Base-by-base conservation (phyloP, 2,113 vertebrate genomes). In the Corythoichthys haematopterus region DNA sequence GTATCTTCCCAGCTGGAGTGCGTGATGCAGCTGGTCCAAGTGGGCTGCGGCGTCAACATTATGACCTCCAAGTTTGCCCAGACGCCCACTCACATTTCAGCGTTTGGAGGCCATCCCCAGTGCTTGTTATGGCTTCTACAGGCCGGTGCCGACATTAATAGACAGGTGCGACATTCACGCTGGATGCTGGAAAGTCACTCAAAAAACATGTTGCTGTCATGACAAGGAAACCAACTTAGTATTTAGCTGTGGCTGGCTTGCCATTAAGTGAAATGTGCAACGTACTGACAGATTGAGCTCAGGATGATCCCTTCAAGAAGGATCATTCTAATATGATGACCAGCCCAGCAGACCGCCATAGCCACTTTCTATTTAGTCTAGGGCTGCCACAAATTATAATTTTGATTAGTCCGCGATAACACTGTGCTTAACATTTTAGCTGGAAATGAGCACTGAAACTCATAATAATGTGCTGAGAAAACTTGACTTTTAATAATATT, bases 71-170 rank as follows among this genome's bases (percentile, higher is more conserved):
- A 95, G 53, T 98, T 97, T 80, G 95, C 97, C 46, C 97, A 99
- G 93, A 99, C 97, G 16, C 97, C 97, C 59, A 95, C 93, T 86
- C 97, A 99, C 85, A 96, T 96, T 61, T 96, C 96, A 60, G 97
- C 97, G 48, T 98, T 99, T 68, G 97, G 97, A 85, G 97, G 96
- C 72, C 96, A 99, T 90, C 97, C 96, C 66, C 93, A 94, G 72
- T 98, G 97, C 88, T 91, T 98, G 84, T 83, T 95, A 81, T 99
- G 97, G 97, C 88, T 98, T 81, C 93, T 99, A 75, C 94, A 96
- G 92, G 94, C 92, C 36, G 97, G 97, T 74, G 97, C 97, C 88
- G 93, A 96, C 91, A 91, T 98, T 88, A 95, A 98, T 90, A 94
- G 93, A 89, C 97, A 95, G 95, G 97, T 98, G 92, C 1, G 78